These are phyloP conservation scores for Neodiprion virginianus DNA, from an alignment of 1,140 invertebrate genomes.

Conservation along the genomic window DNA sequence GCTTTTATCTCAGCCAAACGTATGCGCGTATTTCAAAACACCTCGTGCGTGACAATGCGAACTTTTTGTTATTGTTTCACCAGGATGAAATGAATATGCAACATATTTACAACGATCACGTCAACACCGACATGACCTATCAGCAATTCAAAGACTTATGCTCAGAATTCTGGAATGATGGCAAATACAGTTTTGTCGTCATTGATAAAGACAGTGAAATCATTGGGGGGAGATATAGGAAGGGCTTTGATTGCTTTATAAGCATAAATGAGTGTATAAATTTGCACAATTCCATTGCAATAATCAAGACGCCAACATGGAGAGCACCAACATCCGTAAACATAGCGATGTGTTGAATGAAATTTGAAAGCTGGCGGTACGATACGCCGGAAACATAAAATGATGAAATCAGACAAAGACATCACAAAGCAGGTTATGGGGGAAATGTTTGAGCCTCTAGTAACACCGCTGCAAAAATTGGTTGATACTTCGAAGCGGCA, in stretches of 20 bases:
- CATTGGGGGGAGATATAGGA: slow-evolving; percentile 28
- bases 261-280: background rate
- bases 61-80: slow-evolving; percentile 43
- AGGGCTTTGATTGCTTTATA: slow-evolving; percentile 30
- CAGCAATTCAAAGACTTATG: too few relatives aligned
- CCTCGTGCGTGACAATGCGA: too few relatives aligned
- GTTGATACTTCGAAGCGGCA: slow-evolving; percentile 3
- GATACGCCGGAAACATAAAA: background rate
- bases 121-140: too few relatives aligned
- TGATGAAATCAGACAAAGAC: background rate
- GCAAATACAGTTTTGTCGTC: too few relatives aligned
- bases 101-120: slow-evolving; percentile 35
- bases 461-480: slow-evolving; percentile 12
- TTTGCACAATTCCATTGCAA: background rate
- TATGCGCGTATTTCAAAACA: too few relatives aligned
- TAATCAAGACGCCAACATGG: background rate
- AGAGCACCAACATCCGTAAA: background rate
- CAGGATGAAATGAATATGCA: slow-evolving; percentile 50
- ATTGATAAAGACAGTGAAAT: slow-evolving; percentile 29
- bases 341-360: background rate
- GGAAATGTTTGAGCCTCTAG: background rate
- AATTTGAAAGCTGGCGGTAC: background rate
- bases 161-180: too few relatives aligned
- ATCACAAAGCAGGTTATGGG: background rate
- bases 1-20: too few relatives aligned